A percentile compares a stretch with the other conserved stretches of the same genome.
phyloP scores from a whole-genome alignment of 1,140 invertebrate genomes.

The Leguminivora glycinivorella region DNA sequence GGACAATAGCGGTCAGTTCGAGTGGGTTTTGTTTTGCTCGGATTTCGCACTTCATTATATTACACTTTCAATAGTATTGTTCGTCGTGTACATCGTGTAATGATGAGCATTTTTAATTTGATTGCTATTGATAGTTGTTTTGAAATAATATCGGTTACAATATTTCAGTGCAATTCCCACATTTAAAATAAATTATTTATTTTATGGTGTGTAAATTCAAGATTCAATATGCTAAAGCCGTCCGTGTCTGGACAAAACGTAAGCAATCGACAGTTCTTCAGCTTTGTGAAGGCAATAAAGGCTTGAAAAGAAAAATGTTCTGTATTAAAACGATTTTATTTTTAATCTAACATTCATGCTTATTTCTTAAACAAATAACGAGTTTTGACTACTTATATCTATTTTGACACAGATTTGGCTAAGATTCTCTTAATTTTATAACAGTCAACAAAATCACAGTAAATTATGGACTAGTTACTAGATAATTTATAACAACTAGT shows the following conservation, averaged over 20 bases:
- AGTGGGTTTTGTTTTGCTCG: slow-evolving; percentile 18
- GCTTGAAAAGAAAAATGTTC: background rate
- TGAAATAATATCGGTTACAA: slow-evolving; percentile 6
- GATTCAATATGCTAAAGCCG: too few species aligned
- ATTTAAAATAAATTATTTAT: background rate
- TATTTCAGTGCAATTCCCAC: background rate
- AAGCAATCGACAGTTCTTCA: too few species aligned
- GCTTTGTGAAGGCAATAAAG: background rate
- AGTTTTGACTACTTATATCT: background rate
- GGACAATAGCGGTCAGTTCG: slow-evolving; percentile 13
- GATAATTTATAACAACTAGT: background rate
- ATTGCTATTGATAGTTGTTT: background rate
- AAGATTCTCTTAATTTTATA: background rate
- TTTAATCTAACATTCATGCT: background rate
- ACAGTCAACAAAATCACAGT: background rate
- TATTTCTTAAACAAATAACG: background rate
- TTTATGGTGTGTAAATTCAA: too few species aligned
- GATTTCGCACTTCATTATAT: slow-evolving; percentile 21
- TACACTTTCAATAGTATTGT: slow-evolving; percentile 8
- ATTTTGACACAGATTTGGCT: background rate
- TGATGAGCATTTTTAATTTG: slow-evolving; percentile 15
- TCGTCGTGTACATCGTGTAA: background rate
- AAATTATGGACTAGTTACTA: background rate
- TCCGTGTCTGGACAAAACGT: too few species aligned
- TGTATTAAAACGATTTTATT: background rate